Evolutionary conservation across 2,113 vertebrate species (phyloP).

Genomic region (Microtus pennsylvanicus): DNA sequence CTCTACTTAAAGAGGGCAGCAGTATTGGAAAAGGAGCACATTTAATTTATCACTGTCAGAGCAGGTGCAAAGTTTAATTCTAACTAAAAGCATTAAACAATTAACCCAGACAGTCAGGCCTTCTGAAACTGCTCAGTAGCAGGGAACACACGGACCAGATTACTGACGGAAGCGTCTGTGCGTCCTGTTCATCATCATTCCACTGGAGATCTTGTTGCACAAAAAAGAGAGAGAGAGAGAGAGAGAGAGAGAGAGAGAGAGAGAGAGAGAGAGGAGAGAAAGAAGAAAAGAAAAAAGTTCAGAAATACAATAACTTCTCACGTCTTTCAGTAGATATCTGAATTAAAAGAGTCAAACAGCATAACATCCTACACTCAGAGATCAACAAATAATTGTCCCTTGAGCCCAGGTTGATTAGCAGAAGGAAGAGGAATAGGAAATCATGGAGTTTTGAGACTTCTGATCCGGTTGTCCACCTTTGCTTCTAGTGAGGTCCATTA

Average conservation of each 20-base stretch:
- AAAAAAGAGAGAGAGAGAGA: not conserved
- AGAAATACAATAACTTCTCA: slow-evolving; percentile 80
- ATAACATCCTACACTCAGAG: slow-evolving; percentile 66
- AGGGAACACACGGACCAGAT: slow-evolving; percentile 88
- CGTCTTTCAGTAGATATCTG: slow-evolving; percentile 72
- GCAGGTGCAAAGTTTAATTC: slow-evolving; percentile 94
- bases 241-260: not conserved
- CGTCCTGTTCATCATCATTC: slow-evolving; percentile 85
- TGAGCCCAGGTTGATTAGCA: slow-evolving; percentile 68
- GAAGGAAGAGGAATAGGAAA: slow-evolving; percentile 66
- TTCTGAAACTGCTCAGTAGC: slow-evolving; percentile 89
- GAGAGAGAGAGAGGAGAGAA: not conserved
- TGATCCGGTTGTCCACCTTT: slow-evolving; percentile 18
- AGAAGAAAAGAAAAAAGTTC: not conserved
- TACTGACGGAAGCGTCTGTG: slow-evolving; percentile 85
- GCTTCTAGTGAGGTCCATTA: slow-evolving; percentile 4
- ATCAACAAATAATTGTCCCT: slow-evolving; percentile 80
- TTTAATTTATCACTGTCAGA: slow-evolving; percentile 94
- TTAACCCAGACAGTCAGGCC: slow-evolving; percentile 92
- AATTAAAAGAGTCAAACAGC: slow-evolving; percentile 79
- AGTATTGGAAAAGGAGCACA: slow-evolving; percentile 92
- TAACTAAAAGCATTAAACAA: slow-evolving; percentile 95
- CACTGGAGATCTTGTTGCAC: slow-evolving; percentile 81
- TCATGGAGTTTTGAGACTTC: slow-evolving; percentile 55
- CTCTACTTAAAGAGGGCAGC: slow-evolving; percentile 92